A percentile compares a stretch with the other conserved stretches of the same genome.
phyloP scores from a whole-genome alignment of 1,140 invertebrate species.

The Leptinotarsa lineolata region DNA sequence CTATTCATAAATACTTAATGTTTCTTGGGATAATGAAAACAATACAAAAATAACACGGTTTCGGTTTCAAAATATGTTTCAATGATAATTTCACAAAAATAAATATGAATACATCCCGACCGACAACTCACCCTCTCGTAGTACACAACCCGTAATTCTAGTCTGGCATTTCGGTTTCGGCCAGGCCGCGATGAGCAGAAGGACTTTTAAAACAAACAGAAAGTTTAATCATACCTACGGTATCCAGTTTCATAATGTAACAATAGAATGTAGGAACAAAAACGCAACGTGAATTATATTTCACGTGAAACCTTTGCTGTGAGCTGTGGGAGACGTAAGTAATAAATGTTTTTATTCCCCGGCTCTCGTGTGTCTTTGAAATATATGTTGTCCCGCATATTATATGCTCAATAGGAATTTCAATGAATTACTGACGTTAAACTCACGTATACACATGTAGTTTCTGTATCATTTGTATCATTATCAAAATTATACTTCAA shows the following conservation, averaged over 20 bases:
- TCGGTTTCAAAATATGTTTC: too few species aligned
- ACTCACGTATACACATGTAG: not conserved
- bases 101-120: too few species aligned
- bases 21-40: too few species aligned
- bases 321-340: not conserved
- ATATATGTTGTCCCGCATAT: not conserved
- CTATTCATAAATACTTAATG: too few species aligned
- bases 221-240: conserved; percentile 6
- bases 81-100: too few species aligned
- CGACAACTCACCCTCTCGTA: too few species aligned
- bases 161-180: conserved; percentile 1
- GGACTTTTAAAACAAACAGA: not conserved
- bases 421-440: not conserved
- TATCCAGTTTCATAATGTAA: conserved; percentile 1
- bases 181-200: not conserved
- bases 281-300: conserved; percentile 1
- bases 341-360: not conserved
- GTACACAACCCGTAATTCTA: not conserved
- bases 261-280: not conserved
- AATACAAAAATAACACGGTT: too few species aligned
- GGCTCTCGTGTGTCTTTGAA: not conserved
- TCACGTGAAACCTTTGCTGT: not conserved
- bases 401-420: not conserved
- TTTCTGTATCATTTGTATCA: too few species aligned
- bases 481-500: too few species aligned